Base-by-base conservation (phyloP, 2,113 vertebrate species). In the Charina bottae region DNA sequence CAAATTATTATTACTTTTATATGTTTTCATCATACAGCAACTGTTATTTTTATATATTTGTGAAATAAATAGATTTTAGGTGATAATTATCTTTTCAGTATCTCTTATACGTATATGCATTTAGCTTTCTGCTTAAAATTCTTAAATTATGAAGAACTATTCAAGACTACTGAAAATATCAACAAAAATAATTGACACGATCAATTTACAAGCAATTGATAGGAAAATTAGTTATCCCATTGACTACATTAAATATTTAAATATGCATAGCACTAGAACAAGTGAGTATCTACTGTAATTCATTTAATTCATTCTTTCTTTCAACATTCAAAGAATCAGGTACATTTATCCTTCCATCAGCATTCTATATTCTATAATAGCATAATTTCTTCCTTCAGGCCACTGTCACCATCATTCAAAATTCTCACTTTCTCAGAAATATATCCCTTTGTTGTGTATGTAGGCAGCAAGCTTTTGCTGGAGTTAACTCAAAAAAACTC, bases 361-460 rank as follows among this genome's bases (percentile, higher is more conserved):
- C 58, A 83, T 89, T 89, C 78, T 85, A 68, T 64, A 84, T 21
- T 91, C 24, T 56, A 91, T 26, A 85, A 56, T 15, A 33, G 54
- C 54, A 86, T 87, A 62, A 90, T 90, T 90, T 90, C 33, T 88
- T 46, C 46, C 85, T 90, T 17, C 28, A 88, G 89, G 85, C 42
- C 68, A 90, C n/a, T 93, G 68, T 90, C 68, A 83, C 33, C n/a
- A 62, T 28, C 72, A 88, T 83, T 90, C 49, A 83, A 87, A 87
- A 60, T 62, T 53, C 87, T 83, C 56, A 90, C 84, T 90, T 28
- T 83, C 42, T 54, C n/a, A 83, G 46, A 92, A 89, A 54, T 92
- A 12, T 53, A 33, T 88, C 60, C 28, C 28, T 88, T 89, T 78
- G 88, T 89, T 88, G 11, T 88, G 21, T 88, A 88, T 83, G 85